These are phyloP conservation scores for Cettia cetti DNA, from an alignment of 2,113 vertebrate genomes.

Conservation along the genomic window DNA sequence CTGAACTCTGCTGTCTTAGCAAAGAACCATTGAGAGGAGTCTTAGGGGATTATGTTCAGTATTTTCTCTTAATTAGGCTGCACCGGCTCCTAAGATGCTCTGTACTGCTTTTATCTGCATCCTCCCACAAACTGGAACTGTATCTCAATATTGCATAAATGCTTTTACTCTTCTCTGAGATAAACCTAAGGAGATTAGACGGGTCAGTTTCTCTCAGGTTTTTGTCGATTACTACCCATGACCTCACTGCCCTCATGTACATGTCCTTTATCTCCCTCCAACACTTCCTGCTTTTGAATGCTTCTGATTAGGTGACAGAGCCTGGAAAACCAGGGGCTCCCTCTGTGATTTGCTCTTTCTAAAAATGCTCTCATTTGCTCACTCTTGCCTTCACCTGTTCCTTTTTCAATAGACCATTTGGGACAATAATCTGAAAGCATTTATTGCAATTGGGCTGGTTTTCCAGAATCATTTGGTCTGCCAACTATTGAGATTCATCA, in stretches of 20 bases:
- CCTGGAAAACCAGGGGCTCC: not conserved
- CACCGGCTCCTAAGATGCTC: not conserved
- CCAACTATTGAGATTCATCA: not conserved
- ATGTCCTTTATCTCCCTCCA: not conserved
- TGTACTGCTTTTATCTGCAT: not conserved
- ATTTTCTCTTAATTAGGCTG: not conserved
- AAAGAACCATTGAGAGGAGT: not conserved
- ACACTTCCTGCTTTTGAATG: not conserved
- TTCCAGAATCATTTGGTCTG: not conserved
- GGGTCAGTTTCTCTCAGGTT: not conserved
- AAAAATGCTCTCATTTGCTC: not conserved
- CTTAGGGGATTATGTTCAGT: not conserved
- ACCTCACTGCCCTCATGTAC: not conserved
- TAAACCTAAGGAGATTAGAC: slow-evolving; percentile 24
- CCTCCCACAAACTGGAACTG: not conserved
- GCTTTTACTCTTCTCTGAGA: not conserved
- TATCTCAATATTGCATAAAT: not conserved
- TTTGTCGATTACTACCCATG: not conserved
- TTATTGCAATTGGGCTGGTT: not conserved
- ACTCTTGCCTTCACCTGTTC: not conserved
- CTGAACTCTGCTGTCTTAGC: not conserved
- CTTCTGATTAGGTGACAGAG: slow-evolving; percentile 6
- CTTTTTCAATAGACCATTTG: not conserved
- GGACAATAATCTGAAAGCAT: not conserved
- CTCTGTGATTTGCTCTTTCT: not conserved